Base-by-base conservation (phyloP, 1,140 invertebrate species). In the Leptinotarsa defecta region DNA sequence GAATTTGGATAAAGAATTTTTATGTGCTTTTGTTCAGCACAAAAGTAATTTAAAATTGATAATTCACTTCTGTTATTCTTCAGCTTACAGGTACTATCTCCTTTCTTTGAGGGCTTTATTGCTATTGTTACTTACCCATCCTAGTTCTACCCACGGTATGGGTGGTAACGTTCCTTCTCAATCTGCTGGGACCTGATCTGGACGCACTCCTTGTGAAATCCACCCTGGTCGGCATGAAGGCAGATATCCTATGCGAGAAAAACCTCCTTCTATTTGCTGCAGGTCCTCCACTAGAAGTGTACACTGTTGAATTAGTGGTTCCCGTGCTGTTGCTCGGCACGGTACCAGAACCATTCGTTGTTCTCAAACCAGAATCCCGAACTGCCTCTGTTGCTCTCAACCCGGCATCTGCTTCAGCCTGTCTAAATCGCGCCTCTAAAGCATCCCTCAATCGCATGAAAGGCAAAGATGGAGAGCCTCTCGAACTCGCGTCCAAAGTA, bases 221-320 rank as follows among this genome's bases (percentile, higher is more conserved):
- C 17, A 83, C 77, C 48, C 83, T 77, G 11, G 83, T 83, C 11
- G 84, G 83, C 76, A 79, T 77, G 73, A 85, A 85, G 6, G 83
- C 83, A 0, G 83, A 84, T 13, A 82, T 76, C 17, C 80, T 74
- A 49, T 82, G 80, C 3, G 81, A 81, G 57, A 80, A 77, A 64
- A 83, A 81, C 67, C 83, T 71, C 15, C 82, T 64, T 64, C 82
- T 73, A 13, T 67, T 71, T 34, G 73, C 63, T 5, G 74, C 68
- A 22, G 74, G 65, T 57, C 52, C 17, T 6, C 68, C 57, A 24
- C 62, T 67, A 13, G 79, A 73, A 17, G 77, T 79, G 63, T 80
- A 80, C 19, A 79, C 76, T 13, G 79, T 76, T 1, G 79, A 77
- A 70, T 76, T 80, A 57, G 81, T 80, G 0, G 80, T 82, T 61